These are phyloP conservation scores for Puma concolor DNA, from an alignment of 2,113 vertebrate species.

Conservation along the genomic window DNA sequence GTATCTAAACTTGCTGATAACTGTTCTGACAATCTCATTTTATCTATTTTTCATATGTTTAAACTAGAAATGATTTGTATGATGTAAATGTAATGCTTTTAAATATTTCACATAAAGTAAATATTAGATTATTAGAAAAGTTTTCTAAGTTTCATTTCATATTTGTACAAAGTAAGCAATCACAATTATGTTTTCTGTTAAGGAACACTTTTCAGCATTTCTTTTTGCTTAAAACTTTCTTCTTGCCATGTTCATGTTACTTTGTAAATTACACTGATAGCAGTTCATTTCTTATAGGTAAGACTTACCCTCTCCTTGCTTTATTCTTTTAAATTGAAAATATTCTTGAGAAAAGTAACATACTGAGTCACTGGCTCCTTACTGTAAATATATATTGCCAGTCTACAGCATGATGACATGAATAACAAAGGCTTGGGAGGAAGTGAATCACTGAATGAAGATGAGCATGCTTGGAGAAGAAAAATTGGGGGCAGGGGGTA, in stretches of 20 bases:
- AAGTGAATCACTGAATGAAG: not conserved
- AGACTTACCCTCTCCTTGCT: not conserved
- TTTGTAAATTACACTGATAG: not conserved
- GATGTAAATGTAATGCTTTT: not conserved
- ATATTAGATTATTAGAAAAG: not conserved
- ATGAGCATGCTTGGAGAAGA: not conserved
- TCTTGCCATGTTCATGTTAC: not conserved
- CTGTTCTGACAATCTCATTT: not conserved
- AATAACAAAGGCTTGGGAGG: not conserved
- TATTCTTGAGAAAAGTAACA: conserved; percentile 4
- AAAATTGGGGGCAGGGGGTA: not conserved
- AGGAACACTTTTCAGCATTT: not conserved
- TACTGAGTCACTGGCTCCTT: not conserved
- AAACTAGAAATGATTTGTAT: not conserved
- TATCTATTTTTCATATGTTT: not conserved
- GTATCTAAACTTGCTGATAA: not conserved
- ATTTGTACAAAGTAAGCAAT: not conserved
- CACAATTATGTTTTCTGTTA: not conserved
- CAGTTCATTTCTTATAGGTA: not conserved
- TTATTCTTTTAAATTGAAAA: not conserved
- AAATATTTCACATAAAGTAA: not conserved
- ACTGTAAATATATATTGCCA: not conserved
- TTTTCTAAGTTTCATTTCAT: conserved; percentile 1
- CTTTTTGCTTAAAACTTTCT: not conserved
- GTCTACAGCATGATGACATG: not conserved